phyloP scores from a whole-genome alignment of 2,797 vertebrate genomes.

The Etheostoma perlongum region DNA sequence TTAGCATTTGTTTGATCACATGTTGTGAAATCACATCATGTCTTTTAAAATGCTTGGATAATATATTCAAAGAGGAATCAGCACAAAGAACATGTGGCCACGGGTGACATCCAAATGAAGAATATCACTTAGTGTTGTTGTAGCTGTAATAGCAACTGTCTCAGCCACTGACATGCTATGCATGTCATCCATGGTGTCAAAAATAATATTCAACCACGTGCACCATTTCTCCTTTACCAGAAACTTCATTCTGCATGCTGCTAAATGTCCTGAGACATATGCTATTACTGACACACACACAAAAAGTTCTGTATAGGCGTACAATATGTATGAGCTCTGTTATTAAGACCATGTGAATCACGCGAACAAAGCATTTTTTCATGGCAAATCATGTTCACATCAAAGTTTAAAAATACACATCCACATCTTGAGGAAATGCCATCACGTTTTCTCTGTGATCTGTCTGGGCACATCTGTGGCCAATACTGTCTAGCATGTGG shows the following conservation, averaged over 20 bases:
- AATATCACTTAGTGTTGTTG: slow-evolving; percentile 37
- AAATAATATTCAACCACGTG: slow-evolving; percentile 16
- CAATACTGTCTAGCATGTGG: slow-evolving; percentile 81
- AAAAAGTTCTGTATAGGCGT: slow-evolving; percentile 63
- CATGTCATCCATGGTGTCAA: slow-evolving; percentile 35
- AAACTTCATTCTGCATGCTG: slow-evolving; percentile 39
- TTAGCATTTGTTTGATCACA: slow-evolving; percentile 52
- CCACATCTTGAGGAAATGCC: slow-evolving; percentile 93
- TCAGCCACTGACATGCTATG: slow-evolving; percentile 36
- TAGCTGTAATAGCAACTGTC: slow-evolving; percentile 37
- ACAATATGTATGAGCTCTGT: slow-evolving; percentile 84
- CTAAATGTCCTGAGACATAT: slow-evolving; percentile 59
- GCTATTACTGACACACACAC: slow-evolving; percentile 27
- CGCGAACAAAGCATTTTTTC: slow-evolving; percentile 92
- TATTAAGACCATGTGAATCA: slow-evolving; percentile 90
- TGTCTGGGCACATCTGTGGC: slow-evolving; percentile 82
- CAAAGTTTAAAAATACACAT: slow-evolving; percentile 90
- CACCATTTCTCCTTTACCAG: slow-evolving; percentile 29
- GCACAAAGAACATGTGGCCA: slow-evolving; percentile 34
- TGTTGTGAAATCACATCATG: slow-evolving; percentile 50
- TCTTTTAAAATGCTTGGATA: slow-evolving; percentile 43
- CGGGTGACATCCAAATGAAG: slow-evolving; percentile 44
- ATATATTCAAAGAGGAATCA: slow-evolving; percentile 50
- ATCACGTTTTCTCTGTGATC: slow-evolving; percentile 87
- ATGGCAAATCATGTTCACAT: slow-evolving; percentile 90